Percentiles rank a stretch among this genome's conserved stretches.
Evolutionary conservation across 2,888 invertebrate species (phyloP).

Genomic region (Coecobrya sp.): DNA sequence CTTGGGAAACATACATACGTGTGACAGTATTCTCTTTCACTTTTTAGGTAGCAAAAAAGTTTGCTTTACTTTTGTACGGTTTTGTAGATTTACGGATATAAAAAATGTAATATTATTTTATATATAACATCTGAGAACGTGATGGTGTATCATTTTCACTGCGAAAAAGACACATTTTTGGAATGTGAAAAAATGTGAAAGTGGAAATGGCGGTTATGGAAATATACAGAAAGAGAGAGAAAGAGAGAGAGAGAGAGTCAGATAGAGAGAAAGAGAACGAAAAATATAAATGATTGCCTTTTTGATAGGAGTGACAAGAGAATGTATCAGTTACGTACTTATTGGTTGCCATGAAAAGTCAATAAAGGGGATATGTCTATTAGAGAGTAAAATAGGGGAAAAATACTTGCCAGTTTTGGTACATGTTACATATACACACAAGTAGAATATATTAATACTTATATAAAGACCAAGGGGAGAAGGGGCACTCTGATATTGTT

Average conservation of each 20-base stretch:
- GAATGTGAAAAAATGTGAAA: constrained; percentile 13
- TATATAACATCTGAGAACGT: not conserved
- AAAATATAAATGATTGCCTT: constrained; percentile 5
- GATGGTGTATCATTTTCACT: constrained; percentile 48
- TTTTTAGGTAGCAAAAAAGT: not conserved
- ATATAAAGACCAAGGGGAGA: not conserved
- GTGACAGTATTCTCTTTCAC: not conserved
- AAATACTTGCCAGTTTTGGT: not conserved
- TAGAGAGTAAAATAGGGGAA: not conserved
- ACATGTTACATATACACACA: not conserved
- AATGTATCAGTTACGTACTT: not conserved
- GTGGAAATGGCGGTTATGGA: not conserved
- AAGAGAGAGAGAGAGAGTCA: not conserved
- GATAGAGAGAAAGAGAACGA: not conserved
- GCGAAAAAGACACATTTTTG: constrained; percentile 3
- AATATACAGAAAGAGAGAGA: not conserved
- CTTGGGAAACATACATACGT: not conserved
- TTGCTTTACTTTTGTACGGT: not conserved
- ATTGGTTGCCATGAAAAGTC: constrained; percentile 14
- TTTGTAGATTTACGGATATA: not conserved
- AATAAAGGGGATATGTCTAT: constrained; percentile 1
- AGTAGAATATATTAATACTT: not conserved
- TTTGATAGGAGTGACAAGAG: not conserved
- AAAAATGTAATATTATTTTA: not conserved
- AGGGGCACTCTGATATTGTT: constrained; percentile 34